phyloP scores from a whole-genome alignment of 2,797 vertebrate species.

The Pitangus sulphuratus region DNA sequence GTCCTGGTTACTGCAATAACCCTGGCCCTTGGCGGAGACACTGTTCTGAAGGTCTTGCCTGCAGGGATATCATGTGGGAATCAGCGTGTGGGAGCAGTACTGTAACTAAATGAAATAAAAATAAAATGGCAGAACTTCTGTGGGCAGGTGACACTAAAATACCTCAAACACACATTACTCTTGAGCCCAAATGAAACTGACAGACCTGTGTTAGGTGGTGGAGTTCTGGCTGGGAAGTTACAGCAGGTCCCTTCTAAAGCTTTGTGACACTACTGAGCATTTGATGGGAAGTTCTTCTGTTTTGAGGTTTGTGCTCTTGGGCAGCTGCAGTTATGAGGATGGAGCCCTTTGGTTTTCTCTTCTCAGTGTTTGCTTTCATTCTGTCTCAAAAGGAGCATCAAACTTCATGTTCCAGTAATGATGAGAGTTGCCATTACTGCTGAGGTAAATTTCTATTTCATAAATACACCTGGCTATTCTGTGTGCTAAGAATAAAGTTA shows the following conservation, averaged over 20 bases:
- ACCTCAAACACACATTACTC: fast-evolving
- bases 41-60: neutral
- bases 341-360: neutral
- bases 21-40: fast-evolving
- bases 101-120: neutral
- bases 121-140: neutral
- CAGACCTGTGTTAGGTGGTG: neutral
- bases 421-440: neutral
- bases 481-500: neutral
- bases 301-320: neutral
- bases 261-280: neutral
- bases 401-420: neutral
- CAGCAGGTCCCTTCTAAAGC: neutral
- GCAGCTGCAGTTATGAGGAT: neutral
- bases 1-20: neutral
- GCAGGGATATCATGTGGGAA: neutral
- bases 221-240: neutral
- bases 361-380: neutral
- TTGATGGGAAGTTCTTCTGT: neutral
- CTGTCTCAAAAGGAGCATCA: neutral
- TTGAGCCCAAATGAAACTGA: fast-evolving
- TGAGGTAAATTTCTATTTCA: neutral
- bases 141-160: neutral
- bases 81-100: neutral
- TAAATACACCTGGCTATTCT: neutral